phyloP scores from a whole-genome alignment of 2,113 vertebrate species.

The Toxostoma redivivum region DNA sequence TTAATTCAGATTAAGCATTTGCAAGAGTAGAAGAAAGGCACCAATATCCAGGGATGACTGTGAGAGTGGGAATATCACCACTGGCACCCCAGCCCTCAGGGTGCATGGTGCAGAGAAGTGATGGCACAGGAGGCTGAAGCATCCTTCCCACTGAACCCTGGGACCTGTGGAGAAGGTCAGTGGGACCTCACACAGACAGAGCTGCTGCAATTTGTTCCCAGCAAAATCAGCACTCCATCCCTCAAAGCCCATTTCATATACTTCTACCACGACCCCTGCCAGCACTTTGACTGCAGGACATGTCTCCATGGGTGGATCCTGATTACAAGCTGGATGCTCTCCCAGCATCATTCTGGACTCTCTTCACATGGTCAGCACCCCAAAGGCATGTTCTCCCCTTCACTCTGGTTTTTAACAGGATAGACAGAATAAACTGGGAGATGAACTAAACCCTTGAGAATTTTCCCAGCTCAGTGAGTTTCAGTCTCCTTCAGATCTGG shows the following conservation, averaged over 20 bases:
- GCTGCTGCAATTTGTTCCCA: neutral
- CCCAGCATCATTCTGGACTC: neutral
- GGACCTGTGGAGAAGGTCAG: neutral
- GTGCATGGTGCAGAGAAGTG: accelerated
- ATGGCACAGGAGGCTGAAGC: neutral
- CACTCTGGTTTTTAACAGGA: neutral
- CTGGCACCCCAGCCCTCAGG: accelerated
- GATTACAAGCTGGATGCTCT: neutral
- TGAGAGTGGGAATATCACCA: neutral
- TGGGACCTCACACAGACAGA: neutral
- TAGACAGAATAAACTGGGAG: neutral
- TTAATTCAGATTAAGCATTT: neutral
- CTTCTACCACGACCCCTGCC: neutral
- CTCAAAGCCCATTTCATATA: neutral
- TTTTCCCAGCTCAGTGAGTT: neutral
- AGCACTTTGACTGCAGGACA: neutral
- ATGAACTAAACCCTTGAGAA: neutral
- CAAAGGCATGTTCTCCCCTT: neutral
- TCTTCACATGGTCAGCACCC: too few species aligned
- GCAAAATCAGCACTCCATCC: neutral
- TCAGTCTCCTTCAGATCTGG: accelerated
- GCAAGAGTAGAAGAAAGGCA: neutral
- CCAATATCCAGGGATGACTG: accelerated
- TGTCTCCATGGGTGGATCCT: accelerated
- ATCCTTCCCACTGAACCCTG: neutral